These are phyloP conservation scores for Plebejus anna DNA, from an alignment of 2,888 invertebrate species.

Conservation along the genomic window DNA sequence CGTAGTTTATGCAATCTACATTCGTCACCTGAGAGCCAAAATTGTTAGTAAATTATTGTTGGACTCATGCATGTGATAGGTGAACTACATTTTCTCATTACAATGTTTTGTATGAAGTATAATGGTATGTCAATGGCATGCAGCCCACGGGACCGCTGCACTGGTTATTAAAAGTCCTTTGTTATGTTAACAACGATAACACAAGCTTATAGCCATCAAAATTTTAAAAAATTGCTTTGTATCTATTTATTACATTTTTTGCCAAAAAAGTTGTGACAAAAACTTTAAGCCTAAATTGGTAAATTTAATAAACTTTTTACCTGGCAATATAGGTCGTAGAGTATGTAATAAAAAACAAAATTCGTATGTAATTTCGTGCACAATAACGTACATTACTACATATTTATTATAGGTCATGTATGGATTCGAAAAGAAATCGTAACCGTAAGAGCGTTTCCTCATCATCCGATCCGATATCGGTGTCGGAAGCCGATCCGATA, in stretches of 20 bases:
- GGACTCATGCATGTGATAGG: neutral
- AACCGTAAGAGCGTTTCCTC: too few relatives aligned
- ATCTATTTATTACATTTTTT: slow-evolving; percentile 3
- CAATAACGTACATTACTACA: too few relatives aligned
- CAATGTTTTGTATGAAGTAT: neutral
- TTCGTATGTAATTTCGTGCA: too few relatives aligned
- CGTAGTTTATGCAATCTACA: too few relatives aligned
- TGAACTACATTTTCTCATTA: neutral
- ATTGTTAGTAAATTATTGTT: too few relatives aligned
- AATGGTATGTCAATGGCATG: neutral
- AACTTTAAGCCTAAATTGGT: neutral
- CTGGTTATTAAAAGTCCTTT: slow-evolving; percentile 25
- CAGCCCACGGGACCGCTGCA: slow-evolving; percentile 10
- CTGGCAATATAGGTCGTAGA: neutral
- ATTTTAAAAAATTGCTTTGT: slow-evolving; percentile 1
- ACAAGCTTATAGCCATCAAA: neutral
- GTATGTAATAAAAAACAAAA: too few relatives aligned
- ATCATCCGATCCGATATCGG: too few relatives aligned
- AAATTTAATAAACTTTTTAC: neutral
- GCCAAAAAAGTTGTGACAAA: neutral
- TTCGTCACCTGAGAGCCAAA: too few relatives aligned
- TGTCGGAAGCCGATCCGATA: too few relatives aligned
- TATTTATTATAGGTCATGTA: too few relatives aligned
- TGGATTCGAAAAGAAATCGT: too few relatives aligned
- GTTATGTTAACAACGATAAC: slow-evolving; percentile 4